Percentiles rank a stretch among this genome's conserved stretches.
phyloP scores from a whole-genome alignment of 2,888 invertebrate species.

The Trissonchulus sp. region DNA sequence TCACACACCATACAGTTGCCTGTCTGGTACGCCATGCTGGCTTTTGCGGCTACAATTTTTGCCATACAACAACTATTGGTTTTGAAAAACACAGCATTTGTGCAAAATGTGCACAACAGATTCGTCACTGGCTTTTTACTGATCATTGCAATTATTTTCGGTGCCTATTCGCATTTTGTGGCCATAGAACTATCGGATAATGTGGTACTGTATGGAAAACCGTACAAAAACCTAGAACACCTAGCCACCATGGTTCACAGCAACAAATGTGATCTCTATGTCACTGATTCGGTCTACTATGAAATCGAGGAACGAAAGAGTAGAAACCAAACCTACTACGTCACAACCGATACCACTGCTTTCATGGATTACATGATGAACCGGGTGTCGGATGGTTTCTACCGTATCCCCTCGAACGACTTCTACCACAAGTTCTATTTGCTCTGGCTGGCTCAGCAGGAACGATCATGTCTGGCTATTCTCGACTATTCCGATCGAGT shows the following conservation, averaged over 20 bases:
- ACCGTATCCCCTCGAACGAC: background rate
- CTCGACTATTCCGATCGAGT: background rate
- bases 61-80: background rate
- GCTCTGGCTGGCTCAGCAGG: background rate
- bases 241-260: background rate
- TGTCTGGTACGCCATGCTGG: background rate
- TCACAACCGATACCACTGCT: background rate
- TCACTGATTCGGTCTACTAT: background rate
- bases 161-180: background rate
- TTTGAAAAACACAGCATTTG: background rate
- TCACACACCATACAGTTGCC: background rate
- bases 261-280: background rate
- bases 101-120: background rate
- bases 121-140: background rate
- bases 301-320: background rate
- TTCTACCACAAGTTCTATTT: background rate
- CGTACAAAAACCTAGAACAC: background rate
- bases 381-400: background rate
- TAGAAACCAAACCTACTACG: background rate
- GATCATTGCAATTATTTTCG: background rate
- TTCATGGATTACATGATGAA: background rate
- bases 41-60: background rate
- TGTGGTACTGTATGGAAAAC: background rate
- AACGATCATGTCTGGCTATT: background rate
- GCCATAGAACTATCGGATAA: background rate